phyloP scores from a whole-genome alignment of 2,797 vertebrate genomes.

The Danio aesculapii region DNA sequence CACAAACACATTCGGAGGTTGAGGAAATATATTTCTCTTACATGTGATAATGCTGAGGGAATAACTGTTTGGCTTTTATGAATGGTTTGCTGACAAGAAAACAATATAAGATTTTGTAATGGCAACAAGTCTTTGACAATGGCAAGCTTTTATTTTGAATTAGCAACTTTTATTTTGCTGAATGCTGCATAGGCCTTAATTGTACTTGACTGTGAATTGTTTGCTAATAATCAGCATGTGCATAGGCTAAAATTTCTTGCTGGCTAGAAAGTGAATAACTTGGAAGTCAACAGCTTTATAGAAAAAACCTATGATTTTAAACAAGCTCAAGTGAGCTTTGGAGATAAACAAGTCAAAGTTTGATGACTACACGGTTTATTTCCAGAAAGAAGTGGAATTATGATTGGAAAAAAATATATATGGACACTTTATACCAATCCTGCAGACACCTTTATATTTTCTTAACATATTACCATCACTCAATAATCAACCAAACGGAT shows the following conservation, averaged over 20 bases:
- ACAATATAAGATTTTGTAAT: too few species aligned
- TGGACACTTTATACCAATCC: neutral
- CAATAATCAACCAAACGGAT: neutral
- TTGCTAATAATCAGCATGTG: neutral
- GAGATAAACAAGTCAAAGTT: neutral
- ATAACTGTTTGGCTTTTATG: neutral
- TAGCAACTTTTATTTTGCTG: conserved; percentile 6
- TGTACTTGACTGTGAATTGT: neutral
- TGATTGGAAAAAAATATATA: neutral
- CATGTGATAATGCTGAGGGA: neutral
- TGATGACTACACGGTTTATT: neutral
- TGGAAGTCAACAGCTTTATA: neutral
- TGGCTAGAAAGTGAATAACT: neutral
- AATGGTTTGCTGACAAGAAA: neutral
- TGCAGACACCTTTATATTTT: neutral
- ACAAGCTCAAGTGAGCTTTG: neutral
- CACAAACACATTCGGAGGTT: neutral
- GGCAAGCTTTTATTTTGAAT: neutral
- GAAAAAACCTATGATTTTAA: neutral
- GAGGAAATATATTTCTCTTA: neutral
- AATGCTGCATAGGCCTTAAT: neutral
- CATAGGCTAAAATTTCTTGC: neutral
- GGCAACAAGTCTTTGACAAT: neutral
- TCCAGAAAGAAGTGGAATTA: neutral
- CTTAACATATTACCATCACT: neutral